These are phyloP conservation scores for Gymnopithys bicolor DNA, from an alignment of 2,797 vertebrate genomes.

Conservation along the genomic window DNA sequence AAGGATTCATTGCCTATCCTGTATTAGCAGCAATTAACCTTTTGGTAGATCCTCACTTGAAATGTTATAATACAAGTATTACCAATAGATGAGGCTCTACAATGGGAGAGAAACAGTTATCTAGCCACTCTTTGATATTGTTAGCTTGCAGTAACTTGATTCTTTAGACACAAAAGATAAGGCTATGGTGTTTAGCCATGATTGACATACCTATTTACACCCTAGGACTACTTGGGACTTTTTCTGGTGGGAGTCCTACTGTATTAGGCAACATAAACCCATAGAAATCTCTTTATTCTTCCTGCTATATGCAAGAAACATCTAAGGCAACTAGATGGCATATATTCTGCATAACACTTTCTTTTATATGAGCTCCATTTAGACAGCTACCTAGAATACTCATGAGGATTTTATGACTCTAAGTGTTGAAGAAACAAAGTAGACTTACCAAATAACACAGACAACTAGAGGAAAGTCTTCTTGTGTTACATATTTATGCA, in stretches of 20 bases:
- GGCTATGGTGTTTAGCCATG: not conserved
- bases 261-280: not conserved
- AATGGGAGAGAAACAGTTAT: not conserved
- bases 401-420: not conserved
- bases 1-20: not conserved
- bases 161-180: not conserved
- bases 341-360: not conserved
- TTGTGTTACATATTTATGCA: not conserved
- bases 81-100: not conserved
- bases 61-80: not conserved
- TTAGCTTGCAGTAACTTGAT: not conserved
- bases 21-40: not conserved
- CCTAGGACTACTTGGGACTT: not conserved
- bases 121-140: not conserved
- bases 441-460: not conserved
- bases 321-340: not conserved
- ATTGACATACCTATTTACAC: not conserved
- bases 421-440: not conserved
- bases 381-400: not conserved
- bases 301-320: not conserved
- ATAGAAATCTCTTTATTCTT: not conserved
- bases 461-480: not conserved
- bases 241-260: not conserved
- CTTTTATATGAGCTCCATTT: not conserved
- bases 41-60: not conserved